Evolutionary conservation across 2,797 vertebrate species (phyloP).

Genomic region (Nannoperca australis): DNA sequence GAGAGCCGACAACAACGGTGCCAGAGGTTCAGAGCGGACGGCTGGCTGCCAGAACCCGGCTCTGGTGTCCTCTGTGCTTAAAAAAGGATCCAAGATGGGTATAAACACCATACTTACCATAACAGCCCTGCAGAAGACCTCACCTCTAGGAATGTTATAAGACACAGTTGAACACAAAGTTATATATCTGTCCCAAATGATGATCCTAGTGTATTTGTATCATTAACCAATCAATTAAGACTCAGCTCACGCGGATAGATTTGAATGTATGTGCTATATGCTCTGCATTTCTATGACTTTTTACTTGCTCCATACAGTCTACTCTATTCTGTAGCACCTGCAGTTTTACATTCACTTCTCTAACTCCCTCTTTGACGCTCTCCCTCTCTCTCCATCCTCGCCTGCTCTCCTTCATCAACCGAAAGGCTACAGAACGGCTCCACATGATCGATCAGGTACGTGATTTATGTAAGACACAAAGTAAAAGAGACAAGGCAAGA

Average conservation of each 20-base stretch:
- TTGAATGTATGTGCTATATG: not conserved
- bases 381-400: slow-evolving; percentile 47
- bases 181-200: not conserved
- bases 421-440: slow-evolving; percentile 87
- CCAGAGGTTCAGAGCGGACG: slow-evolving; percentile 91
- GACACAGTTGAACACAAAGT: slow-evolving; percentile 16
- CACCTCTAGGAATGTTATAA: not conserved
- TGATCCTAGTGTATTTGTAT: slow-evolving; percentile 18
- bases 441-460: slow-evolving; percentile 88
- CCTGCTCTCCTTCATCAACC: slow-evolving; percentile 60
- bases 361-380: slow-evolving; percentile 48
- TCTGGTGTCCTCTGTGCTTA: slow-evolving; percentile 92
- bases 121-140: slow-evolving; percentile 4
- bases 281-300: slow-evolving; percentile 12
- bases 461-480: slow-evolving; percentile 64
- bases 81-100: slow-evolving; percentile 96
- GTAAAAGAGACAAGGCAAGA: slow-evolving; percentile 32
- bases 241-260: slow-evolving; percentile 2
- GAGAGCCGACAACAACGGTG: slow-evolving; percentile 90
- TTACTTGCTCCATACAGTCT: slow-evolving; percentile 15
- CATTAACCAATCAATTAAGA: slow-evolving; percentile 42
- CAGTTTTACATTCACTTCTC: slow-evolving; percentile 43
- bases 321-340: slow-evolving; percentile 25
- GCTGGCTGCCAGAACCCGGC: slow-evolving; percentile 94
- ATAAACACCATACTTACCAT: slow-evolving; percentile 22